Evolutionary conservation across 1,140 invertebrate species (phyloP), one percentile per base, ranked within the genome.

Genomic region (Arctopsyche grandis): DNA sequence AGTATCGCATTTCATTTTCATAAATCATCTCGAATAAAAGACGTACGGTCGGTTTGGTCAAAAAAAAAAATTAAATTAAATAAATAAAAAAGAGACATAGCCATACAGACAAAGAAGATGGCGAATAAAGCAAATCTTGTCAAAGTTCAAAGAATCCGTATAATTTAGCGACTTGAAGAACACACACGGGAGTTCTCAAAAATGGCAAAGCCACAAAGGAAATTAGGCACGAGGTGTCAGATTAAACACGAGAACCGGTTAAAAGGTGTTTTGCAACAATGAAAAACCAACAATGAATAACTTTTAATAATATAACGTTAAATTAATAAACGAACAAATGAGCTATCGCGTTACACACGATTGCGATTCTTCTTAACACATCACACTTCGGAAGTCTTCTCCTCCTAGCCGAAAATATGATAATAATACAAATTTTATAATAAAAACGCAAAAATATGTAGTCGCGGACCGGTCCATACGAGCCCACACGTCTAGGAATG

Each of bases 1-100:
- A 26, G 24, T 66, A 66, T 66, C 63, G 63, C 63, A 66, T 66
- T 66, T 66, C 63, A 66, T 66, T 66, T 66, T 66, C 63, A 66
- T 66, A 66, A 66, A 66, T 66, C 63, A 66, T 66, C 63, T 66
- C 63, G 22, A 29, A 22, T 66, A 66, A 66, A 22, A 66, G 63
- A 60, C 48, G 48, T 52, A 10, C 48, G 48, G 10, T 52, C 7
- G 29, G 29, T 38, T 38, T 7, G 56, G 14, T 14, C 5, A 3
- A 14, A 56, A 7, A 60, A 60, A 60, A 60, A 60, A 60, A 19
- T 60, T 60, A 60, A 60, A 21, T 7, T 60, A 60, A 60, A 60
- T 16, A 60, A 16, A 38, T 38, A 38, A 38, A 38, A 38, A 38
- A 38, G 7, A 38, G 7, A 38, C 29, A 38, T 7, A 38, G 29